These are phyloP conservation scores for Anthoscopus minutus DNA, from an alignment of 2,113 vertebrate species.

Conservation along the genomic window DNA sequence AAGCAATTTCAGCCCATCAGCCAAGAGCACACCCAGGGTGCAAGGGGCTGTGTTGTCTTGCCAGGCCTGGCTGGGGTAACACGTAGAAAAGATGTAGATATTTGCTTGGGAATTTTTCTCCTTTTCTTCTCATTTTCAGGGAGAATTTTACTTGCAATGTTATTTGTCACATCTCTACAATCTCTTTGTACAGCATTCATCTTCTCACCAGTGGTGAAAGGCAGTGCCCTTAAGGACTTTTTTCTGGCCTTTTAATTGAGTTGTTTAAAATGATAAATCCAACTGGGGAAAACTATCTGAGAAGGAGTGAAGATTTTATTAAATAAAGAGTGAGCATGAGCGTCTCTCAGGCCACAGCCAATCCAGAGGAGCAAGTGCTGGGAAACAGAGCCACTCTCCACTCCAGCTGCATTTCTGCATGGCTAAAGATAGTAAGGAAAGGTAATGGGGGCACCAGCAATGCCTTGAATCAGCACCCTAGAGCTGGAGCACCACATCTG, in stretches of 20 bases:
- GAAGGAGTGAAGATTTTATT: background rate
- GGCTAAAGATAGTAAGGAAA: background rate
- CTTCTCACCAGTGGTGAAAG: background rate
- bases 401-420: background rate
- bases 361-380: background rate
- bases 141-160: background rate
- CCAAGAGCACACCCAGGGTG: background rate
- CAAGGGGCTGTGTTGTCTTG: background rate
- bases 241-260: conserved; percentile 19
- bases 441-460: background rate
- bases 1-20: background rate
- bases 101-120: background rate
- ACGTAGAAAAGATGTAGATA: background rate
- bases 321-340: background rate
- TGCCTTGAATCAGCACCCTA: background rate
- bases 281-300: background rate
- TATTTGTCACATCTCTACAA: background rate
- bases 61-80: background rate
- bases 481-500: background rate
- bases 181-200: background rate
- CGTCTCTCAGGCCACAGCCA: background rate
- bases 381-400: background rate
- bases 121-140: background rate
- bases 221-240: background rate
- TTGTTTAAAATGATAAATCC: background rate